Conservation (phyloP, 2,797 vertebrate genomes). For the Geotrypetes seraphini region DNA sequence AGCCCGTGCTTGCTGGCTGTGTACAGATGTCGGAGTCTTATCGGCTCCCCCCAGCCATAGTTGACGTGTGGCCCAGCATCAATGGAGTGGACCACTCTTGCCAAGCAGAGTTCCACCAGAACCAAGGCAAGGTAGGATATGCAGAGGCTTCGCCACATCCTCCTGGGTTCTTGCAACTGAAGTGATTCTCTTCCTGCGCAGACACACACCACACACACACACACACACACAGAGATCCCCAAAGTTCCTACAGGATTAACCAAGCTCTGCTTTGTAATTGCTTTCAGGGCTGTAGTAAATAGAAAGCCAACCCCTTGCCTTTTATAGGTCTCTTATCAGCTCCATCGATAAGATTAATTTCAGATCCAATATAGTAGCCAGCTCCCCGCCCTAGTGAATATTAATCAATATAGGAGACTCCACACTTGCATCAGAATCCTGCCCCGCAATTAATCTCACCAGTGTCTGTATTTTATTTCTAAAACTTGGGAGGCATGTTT, state of each 20-base stretch:
- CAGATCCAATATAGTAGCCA: conserved; percentile 27
- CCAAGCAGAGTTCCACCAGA: conserved; percentile 33
- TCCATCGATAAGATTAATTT: conserved; percentile 60
- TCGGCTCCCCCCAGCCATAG: conserved; percentile 74
- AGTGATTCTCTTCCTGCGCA: too few species aligned
- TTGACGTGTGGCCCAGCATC: conserved; percentile 67
- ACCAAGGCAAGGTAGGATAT: conserved; percentile 13
- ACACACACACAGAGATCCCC: not conserved
- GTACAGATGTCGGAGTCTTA: conserved; percentile 77
- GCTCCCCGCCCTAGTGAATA: conserved; percentile 22
- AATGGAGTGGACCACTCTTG: conserved; percentile 23
- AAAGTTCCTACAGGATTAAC: not conserved
- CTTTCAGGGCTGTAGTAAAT: conserved; percentile 23
- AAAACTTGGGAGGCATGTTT: too few species aligned
- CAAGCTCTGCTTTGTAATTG: not conserved
- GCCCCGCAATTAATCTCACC: too few species aligned
- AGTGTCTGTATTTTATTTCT: too few species aligned
- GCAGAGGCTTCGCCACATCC: conserved; percentile 5
- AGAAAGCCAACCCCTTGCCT: conserved; percentile 37
- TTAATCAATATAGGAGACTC: too few species aligned
- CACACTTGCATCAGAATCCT: too few species aligned
- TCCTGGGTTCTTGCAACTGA: not conserved
- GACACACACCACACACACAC: not conserved
- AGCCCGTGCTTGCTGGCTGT: conserved; percentile 64
- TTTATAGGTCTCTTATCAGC: conserved; percentile 72